Percentiles rank a stretch among this genome's conserved stretches.
Conservation (phyloP, 2,888 invertebrate genomes). For the Heterodera filipjevi region DNA sequence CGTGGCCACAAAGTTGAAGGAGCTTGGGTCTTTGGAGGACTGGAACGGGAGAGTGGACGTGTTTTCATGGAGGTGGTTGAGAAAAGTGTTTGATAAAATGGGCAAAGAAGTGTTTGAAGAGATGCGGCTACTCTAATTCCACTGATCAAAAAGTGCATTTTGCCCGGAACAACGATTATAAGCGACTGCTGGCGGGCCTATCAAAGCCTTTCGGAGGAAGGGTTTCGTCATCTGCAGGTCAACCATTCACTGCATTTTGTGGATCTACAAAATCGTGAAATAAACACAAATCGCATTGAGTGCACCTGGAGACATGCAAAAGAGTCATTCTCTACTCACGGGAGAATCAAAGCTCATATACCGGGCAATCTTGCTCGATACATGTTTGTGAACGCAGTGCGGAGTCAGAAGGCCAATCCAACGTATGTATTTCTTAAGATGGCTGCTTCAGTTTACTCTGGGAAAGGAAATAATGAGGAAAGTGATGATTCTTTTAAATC, state of each 20-base stretch:
- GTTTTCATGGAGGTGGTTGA: background rate
- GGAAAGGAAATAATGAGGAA: too few species aligned
- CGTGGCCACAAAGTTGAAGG: slow-evolving; percentile 30
- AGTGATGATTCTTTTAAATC: too few species aligned
- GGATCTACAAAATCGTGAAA: slow-evolving; percentile 8
- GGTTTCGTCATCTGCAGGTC: background rate
- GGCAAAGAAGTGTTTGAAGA: background rate
- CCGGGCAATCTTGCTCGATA: slow-evolving; percentile 19
- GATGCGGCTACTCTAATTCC: background rate
- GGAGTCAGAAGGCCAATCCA: background rate
- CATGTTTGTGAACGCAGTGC: slow-evolving; percentile 5
- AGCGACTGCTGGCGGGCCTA: slow-evolving; percentile 23
- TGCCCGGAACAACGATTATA: slow-evolving; percentile 21
- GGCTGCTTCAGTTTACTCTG: background rate
- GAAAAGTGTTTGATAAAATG: background rate
- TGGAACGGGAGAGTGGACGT: slow-evolving; percentile 26
- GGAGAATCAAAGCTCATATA: slow-evolving; percentile 1
- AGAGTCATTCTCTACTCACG: slow-evolving; percentile 9
- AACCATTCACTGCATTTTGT: slow-evolving; percentile 26
- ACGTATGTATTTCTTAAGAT: background rate
- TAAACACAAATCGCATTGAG: slow-evolving; percentile 24
- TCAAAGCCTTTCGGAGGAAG: background rate
- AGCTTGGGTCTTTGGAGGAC: slow-evolving; percentile 30
- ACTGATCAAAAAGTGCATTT: slow-evolving; percentile 18
- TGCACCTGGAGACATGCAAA: slow-evolving; percentile 7